These are phyloP conservation scores for Rhagonycha fulva DNA, from an alignment of 2,888 invertebrate species.

Conservation along the genomic window DNA sequence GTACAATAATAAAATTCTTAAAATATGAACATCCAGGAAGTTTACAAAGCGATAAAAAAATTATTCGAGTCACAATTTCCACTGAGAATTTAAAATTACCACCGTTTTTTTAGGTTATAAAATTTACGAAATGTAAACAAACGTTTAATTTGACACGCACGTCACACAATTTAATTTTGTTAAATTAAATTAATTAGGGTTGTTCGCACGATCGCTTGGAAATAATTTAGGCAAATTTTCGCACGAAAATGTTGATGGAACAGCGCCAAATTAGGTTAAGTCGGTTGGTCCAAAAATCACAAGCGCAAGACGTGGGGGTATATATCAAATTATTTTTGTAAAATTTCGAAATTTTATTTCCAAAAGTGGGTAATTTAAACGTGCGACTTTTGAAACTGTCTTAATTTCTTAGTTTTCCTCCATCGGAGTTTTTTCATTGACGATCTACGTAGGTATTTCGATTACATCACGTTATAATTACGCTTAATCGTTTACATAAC, in stretches of 20 bases:
- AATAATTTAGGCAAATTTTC: neutral
- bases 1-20: neutral
- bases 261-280: neutral
- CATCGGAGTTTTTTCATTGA: neutral
- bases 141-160: neutral
- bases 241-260: neutral
- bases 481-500: neutral
- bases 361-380: neutral
- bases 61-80: neutral
- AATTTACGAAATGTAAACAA: neutral
- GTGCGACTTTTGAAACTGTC: neutral
- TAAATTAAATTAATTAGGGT: neutral
- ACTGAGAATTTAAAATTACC: neutral
- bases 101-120: neutral
- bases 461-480: neutral
- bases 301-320: neutral
- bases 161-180: neutral
- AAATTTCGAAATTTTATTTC: neutral
- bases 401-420: neutral
- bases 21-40: neutral
- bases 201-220: neutral
- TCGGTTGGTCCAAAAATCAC: neutral
- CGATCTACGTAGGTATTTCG: neutral
- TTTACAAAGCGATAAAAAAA: neutral
- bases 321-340: neutral